Base-by-base conservation (phyloP, 1,140 invertebrate species). In the Antheraea mylitta region DNA sequence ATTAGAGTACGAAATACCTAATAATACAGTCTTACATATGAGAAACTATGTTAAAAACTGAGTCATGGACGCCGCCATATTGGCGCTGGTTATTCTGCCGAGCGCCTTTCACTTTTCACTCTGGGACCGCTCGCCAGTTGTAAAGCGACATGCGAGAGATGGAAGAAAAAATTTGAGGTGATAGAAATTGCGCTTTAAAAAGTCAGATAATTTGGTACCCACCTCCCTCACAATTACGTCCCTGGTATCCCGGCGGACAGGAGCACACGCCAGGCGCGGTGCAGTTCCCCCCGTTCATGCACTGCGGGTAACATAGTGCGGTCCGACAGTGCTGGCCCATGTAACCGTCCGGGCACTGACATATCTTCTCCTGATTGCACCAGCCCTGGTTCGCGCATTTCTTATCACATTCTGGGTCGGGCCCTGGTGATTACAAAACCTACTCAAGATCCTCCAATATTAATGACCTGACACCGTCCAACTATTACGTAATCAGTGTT, bases 211-310 rank as follows among this genome's bases (percentile, higher is more conserved):
- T 30, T 30, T 30, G 22, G 58, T 18, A 77, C 72, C 92, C 91
- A 97, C 97, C 97, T 94, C 97, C 97, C 94, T 98, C 97, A 86
- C 97, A 98, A 81, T 98, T 96, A n/a, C 96, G 93, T 58, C 97
- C 97, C 92, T 98, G 97, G 92, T 97, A 98, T 22, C 97, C 97
- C 36, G 95, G 93, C 18, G 96, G 96, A 87, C 97, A 98, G 64
- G 95, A 96, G 84, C 97, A 98, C 0, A 96, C 92, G 10, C 97
- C 97, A 10, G 97, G 97, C 13, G 96, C 96, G 36, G 96, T 96
- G 85, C 98, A 98, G 80, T 96, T 97, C 0, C 97, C 98, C 4
- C 97, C 97, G 87, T 98, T 98, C 95, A 98, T 96, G 82, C 98
- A 98, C 81, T 97, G 96, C 48, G 98, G 97, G 93, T 98, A 98